These are phyloP conservation scores for Oenanthe oenanthe DNA, from an alignment of 2,113 vertebrate species.

Conservation along the genomic window DNA sequence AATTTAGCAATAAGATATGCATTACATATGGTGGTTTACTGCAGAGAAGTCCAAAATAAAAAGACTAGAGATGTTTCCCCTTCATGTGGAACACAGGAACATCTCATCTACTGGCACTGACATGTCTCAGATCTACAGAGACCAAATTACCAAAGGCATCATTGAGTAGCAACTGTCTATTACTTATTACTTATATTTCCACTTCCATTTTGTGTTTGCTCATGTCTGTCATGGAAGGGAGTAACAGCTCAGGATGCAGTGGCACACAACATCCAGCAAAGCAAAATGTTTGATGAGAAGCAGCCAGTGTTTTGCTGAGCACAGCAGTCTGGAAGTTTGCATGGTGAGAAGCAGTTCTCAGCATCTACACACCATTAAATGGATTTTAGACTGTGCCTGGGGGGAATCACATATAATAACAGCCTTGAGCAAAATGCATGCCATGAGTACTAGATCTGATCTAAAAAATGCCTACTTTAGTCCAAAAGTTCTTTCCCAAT, in stretches of 20 bases:
- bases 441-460: background rate
- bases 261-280: background rate
- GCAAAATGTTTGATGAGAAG: background rate
- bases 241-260: background rate
- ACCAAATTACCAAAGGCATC: background rate
- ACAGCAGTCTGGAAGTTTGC: background rate
- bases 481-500: background rate
- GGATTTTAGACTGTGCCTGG: background rate
- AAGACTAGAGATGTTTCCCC: background rate
- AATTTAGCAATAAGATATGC: background rate
- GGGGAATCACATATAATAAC: background rate
- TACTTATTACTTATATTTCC: background rate
- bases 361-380: background rate
- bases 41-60: background rate
- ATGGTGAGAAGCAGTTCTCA: background rate
- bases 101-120: background rate
- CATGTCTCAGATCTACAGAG: background rate
- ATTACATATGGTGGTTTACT: background rate
- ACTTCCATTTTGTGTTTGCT: background rate
- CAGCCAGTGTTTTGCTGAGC: background rate
- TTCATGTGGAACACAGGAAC: background rate
- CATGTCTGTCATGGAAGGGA: background rate
- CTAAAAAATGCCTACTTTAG: background rate
- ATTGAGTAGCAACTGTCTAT: background rate
- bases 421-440: background rate